These are phyloP conservation scores for Lophius americanus DNA, from an alignment of 2,797 vertebrate genomes.

Conservation along the genomic window DNA sequence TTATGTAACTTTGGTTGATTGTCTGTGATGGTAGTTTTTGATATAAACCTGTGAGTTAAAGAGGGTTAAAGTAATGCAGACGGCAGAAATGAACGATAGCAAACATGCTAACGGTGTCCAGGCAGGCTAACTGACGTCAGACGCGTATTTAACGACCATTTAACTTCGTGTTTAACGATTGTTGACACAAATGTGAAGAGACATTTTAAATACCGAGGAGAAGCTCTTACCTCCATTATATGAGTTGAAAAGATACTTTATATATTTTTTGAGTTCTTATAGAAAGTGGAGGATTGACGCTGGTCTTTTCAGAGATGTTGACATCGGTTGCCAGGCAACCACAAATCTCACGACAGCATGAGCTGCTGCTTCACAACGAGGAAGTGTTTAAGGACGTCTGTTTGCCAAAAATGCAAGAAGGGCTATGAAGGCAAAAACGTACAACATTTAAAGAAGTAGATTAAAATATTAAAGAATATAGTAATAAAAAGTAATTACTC, in stretches of 20 bases:
- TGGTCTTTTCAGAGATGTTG: slow-evolving; percentile 17
- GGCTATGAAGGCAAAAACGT: too few relatives aligned
- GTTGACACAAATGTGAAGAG: too few relatives aligned
- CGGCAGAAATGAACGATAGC: background rate
- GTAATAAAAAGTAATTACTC: too few relatives aligned
- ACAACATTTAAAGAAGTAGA: too few relatives aligned
- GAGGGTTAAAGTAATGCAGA: background rate
- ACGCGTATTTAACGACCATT: background rate
- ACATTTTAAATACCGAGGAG: too few relatives aligned
- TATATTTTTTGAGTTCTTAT: background rate
- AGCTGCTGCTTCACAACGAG: background rate
- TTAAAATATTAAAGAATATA: too few relatives aligned
- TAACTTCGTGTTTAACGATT: too few relatives aligned
- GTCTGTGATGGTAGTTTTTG: too few relatives aligned
- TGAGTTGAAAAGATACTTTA: background rate
- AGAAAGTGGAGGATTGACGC: background rate
- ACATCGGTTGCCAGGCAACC: slow-evolving; percentile 47
- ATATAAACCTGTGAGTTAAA: too few relatives aligned
- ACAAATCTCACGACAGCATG: slow-evolving; percentile 45
- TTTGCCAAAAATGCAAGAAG: too few relatives aligned
- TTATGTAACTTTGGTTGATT: too few relatives aligned
- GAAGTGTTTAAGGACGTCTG: too few relatives aligned
- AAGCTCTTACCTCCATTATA: slow-evolving; percentile 58
- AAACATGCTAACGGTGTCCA: background rate
- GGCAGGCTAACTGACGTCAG: background rate